phyloP scores from a whole-genome alignment of 2,888 invertebrate genomes.

The Torymus aiolomorphi region DNA sequence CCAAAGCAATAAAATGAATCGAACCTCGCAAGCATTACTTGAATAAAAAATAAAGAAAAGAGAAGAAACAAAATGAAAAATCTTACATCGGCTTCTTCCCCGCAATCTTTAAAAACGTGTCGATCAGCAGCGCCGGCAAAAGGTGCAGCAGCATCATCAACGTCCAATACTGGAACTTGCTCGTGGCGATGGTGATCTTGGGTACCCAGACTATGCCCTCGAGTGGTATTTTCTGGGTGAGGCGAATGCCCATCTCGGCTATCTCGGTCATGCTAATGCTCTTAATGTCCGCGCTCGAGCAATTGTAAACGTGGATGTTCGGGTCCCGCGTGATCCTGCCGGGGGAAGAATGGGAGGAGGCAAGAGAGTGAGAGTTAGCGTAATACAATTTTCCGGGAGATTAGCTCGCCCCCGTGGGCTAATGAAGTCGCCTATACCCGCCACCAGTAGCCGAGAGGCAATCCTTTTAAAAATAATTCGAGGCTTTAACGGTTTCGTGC shows the following conservation, averaged over 20 bases:
- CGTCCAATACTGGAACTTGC: constrained; percentile 81
- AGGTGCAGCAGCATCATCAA: constrained; percentile 85
- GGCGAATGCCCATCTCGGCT: constrained; percentile 77
- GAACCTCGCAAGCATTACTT: not conserved
- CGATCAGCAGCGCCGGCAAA: constrained; percentile 87
- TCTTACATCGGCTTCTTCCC: constrained; percentile 85
- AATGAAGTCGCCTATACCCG: constrained; percentile 3
- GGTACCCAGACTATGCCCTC: constrained; percentile 84
- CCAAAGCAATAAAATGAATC: not conserved
- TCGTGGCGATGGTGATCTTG: constrained; percentile 79
- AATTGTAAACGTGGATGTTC: constrained; percentile 85
- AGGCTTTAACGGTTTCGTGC: no score
- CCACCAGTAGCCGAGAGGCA: not conserved
- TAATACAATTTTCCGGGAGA: not conserved
- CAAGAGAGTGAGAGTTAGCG: not conserved
- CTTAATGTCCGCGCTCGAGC: constrained; percentile 84
- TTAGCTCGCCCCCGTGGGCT: not conserved
- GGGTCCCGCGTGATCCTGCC: constrained; percentile 67
- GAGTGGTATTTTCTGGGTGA: constrained; percentile 80
- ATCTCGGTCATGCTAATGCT: constrained; percentile 82
- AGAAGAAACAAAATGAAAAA: not conserved
- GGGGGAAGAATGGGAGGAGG: not conserved
- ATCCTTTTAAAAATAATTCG: no score
- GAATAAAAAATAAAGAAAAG: constrained; percentile 9
- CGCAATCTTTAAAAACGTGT: constrained; percentile 80